phyloP scores from a whole-genome alignment of 2,888 invertebrate species.

The Sesia bembeciformis region DNA sequence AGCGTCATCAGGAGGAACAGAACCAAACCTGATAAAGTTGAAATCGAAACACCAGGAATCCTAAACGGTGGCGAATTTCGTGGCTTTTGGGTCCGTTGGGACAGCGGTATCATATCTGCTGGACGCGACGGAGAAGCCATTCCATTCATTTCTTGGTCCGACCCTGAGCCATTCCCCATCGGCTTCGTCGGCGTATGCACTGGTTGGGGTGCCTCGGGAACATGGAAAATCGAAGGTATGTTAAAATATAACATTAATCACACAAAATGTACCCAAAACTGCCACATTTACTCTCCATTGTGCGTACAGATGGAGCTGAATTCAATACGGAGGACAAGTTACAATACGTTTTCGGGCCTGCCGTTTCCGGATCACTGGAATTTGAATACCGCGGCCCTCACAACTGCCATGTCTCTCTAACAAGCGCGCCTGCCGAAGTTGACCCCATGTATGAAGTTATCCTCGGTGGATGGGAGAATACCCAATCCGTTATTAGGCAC shows the following conservation, averaged over 20 bases:
- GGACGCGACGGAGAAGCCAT: constrained; percentile 82
- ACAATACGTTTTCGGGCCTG: constrained; percentile 75
- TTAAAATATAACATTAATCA: constrained; percentile 1
- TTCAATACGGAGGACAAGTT: constrained; percentile 73
- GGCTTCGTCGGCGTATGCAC: constrained; percentile 87
- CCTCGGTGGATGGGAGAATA: constrained; percentile 81
- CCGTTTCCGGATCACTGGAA: constrained; percentile 65
- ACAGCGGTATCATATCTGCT: constrained; percentile 78
- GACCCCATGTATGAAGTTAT: constrained; percentile 79
- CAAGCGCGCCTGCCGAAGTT: constrained; percentile 67
- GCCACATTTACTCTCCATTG: constrained; percentile 36
- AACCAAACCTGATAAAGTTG: constrained; percentile 82
- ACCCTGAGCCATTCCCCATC: constrained; percentile 81
- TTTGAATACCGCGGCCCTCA: constrained; percentile 76
- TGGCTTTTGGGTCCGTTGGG: constrained; percentile 90
- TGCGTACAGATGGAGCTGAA: constrained; percentile 67
- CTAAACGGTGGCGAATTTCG: constrained; percentile 83
- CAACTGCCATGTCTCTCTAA: constrained; percentile 78
- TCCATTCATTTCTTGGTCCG: constrained; percentile 83
- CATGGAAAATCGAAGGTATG: constrained; percentile 87
- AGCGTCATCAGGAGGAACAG: constrained; percentile 87
- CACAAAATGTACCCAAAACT: constrained; percentile 66
- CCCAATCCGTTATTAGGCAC: constrained; percentile 77
- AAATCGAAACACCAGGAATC: constrained; percentile 81
- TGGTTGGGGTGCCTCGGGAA: constrained; percentile 88